phyloP scores from a whole-genome alignment of 2,113 vertebrate species.

The Connochaetes taurinus region DNA sequence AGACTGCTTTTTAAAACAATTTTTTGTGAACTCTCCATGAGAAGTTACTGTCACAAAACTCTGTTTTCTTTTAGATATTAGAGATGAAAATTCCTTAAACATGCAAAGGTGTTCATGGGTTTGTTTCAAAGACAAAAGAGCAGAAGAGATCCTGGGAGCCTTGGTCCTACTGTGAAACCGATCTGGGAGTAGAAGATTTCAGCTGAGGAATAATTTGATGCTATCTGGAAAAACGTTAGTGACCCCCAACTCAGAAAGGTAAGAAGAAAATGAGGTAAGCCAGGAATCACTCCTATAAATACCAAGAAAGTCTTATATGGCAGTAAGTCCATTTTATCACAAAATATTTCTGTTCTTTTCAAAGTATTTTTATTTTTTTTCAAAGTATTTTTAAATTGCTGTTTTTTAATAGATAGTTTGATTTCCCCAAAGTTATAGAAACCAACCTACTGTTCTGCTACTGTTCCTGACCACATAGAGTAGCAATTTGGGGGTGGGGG shows the following conservation, averaged over 20 bases:
- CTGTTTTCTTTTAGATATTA: not conserved
- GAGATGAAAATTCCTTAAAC: slow-evolving; percentile 1
- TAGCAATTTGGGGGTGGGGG: not conserved
- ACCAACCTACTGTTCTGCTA: not conserved
- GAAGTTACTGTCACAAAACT: not conserved
- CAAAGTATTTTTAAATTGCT: not conserved
- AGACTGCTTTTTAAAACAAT: not conserved
- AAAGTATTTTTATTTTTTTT: slow-evolving; percentile 26
- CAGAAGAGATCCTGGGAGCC: not conserved
- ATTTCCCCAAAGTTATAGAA: not conserved
- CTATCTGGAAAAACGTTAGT: not conserved
- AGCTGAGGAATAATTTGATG: not conserved
- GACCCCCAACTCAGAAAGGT: not conserved
- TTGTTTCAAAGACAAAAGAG: not conserved
- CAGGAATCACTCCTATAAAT: not conserved
- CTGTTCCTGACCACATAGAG: not conserved
- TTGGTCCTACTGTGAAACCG: not conserved
- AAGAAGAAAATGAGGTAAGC: not conserved
- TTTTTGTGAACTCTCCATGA: not conserved
- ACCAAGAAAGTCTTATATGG: not conserved
- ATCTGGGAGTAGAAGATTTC: not conserved
- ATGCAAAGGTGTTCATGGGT: not conserved
- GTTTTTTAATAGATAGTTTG: not conserved
- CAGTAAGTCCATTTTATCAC: not conserved
- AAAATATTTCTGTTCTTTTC: slow-evolving; percentile 12